Evolutionary conservation across 2,113 vertebrate genomes (phyloP).

Genomic region (Percopsis transmontana): DNA sequence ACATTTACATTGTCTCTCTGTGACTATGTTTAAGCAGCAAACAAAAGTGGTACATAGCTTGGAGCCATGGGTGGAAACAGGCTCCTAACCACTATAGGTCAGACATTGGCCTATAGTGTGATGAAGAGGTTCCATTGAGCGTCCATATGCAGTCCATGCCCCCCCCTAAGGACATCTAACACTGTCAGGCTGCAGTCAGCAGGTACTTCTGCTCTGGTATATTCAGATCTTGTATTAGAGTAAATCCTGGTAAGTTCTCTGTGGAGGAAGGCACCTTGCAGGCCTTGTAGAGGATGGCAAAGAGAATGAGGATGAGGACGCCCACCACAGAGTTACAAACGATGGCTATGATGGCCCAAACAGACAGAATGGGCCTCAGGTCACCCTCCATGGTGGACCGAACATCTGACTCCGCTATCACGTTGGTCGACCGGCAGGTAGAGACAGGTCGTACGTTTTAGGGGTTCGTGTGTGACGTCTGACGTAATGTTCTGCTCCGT

Average conservation of each 20-base stretch:
- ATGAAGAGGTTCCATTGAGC: not conserved
- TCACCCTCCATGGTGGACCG: conserved; percentile 68
- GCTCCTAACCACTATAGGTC: not conserved
- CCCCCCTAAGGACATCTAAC: not conserved
- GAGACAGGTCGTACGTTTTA: not conserved
- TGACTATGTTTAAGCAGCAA: not conserved
- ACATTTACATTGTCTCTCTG: too few relatives aligned
- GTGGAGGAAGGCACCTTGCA: conserved; percentile 78
- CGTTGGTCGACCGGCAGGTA: not conserved
- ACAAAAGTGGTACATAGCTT: not conserved
- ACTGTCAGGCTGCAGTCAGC: conserved; percentile 60
- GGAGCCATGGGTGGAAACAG: not conserved
- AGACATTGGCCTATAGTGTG: not conserved
- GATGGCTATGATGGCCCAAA: conserved; percentile 77
- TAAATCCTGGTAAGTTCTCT: conserved; percentile 55
- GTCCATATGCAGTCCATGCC: not conserved
- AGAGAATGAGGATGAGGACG: conserved; percentile 76
- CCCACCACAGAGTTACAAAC: conserved; percentile 76
- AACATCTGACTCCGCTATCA: conserved; percentile 7
- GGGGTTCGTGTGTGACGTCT: not conserved
- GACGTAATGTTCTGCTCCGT: too few relatives aligned
- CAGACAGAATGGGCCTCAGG: conserved; percentile 68
- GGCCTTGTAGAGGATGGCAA: conserved; percentile 79
- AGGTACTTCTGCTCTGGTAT: conserved; percentile 72
- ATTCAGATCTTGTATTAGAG: conserved; percentile 34